A percentile compares a stretch with the other conserved stretches of the same genome.
phyloP scores from a whole-genome alignment of 2,797 vertebrate genomes.

The Mormyrus hasselquistii region DNA sequence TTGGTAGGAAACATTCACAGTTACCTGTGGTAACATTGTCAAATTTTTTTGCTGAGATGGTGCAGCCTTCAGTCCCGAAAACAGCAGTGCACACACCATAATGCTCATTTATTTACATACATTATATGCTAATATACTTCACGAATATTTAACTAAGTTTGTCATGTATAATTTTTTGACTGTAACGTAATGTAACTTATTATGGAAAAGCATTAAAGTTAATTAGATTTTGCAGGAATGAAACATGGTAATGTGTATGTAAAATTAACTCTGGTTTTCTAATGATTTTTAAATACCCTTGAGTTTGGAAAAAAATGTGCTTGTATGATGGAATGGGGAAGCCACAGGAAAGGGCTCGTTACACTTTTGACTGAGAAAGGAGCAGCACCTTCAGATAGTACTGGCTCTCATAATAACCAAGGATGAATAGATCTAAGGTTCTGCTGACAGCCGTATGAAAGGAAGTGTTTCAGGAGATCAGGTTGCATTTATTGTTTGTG shows the following conservation, averaged over 20 bases:
- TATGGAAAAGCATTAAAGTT: neutral
- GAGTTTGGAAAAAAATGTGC: neutral
- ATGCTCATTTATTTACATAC: neutral
- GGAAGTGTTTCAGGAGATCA: neutral
- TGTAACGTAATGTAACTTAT: neutral
- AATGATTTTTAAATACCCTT: constrained; percentile 1
- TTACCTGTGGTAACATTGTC: neutral
- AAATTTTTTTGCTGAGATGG: neutral
- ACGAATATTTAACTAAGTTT: neutral
- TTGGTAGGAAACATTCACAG: neutral
- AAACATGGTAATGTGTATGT: neutral
- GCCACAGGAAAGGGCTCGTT: neutral
- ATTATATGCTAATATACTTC: neutral
- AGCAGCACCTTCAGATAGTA: neutral
- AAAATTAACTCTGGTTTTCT: neutral
- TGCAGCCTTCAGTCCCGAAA: neutral
- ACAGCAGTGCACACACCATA: neutral
- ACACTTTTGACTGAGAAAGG: neutral
- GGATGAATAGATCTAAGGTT: neutral
- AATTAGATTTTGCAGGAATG: neutral
- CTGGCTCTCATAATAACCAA: neutral
- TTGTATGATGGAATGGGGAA: neutral
- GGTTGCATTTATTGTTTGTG: neutral
- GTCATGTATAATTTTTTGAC: neutral
- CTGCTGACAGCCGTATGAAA: neutral